phyloP scores from a whole-genome alignment of 2,797 vertebrate species.

The Australoheros facetus region DNA sequence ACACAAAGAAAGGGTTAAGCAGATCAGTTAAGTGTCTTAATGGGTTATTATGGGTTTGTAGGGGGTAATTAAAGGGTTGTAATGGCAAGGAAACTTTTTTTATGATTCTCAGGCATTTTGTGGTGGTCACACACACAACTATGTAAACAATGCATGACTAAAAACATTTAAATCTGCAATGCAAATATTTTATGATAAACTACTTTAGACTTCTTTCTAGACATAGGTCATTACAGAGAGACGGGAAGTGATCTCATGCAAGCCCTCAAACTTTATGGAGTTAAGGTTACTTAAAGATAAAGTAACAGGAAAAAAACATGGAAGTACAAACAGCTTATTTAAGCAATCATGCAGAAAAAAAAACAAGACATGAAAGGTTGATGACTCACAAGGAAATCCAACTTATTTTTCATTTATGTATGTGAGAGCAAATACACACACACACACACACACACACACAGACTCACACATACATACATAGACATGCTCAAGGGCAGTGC shows the following conservation, averaged over 20 bases:
- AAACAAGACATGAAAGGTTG: background rate
- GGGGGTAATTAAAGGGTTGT: too few species aligned
- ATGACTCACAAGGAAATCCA: background rate
- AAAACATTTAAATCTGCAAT: background rate
- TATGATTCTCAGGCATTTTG: too few species aligned
- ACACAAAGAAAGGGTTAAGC: too few species aligned
- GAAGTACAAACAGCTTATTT: background rate
- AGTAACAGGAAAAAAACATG: background rate
- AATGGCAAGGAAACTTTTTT: too few species aligned
- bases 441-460: background rate
- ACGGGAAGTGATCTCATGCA: background rate
- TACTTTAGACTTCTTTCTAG: background rate
- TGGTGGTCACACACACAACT: too few species aligned
- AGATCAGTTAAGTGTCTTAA: too few species aligned
- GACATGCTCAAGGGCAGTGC: conserved; percentile 42
- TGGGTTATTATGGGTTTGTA: too few species aligned
- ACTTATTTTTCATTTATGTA: background rate
- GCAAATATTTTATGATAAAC: background rate
- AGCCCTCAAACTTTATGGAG: background rate
- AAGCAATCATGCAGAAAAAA: conserved; percentile 3
- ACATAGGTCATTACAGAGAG: background rate
- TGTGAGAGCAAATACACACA: conserved; percentile 7
- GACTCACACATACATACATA: background rate
- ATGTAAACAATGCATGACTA: too few species aligned
- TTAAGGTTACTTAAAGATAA: background rate